Base-by-base conservation (phyloP, 2,888 invertebrate genomes). In the Eucera pruinosa region DNA sequence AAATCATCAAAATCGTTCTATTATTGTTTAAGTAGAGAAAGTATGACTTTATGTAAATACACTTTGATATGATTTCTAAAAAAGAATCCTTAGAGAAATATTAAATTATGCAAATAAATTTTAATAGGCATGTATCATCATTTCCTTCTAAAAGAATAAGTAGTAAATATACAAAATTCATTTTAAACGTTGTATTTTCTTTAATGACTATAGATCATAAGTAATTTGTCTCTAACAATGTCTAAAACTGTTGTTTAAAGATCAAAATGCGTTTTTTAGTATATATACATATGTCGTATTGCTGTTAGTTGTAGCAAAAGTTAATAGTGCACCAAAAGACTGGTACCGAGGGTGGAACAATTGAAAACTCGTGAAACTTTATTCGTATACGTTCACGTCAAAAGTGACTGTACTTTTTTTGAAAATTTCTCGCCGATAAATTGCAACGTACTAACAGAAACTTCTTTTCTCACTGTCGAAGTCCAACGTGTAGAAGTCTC, bases 401-500 rank as follows among this genome's bases (percentile, higher is more conserved):
- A 18, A 39, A 6, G 47, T 15, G 13, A 11, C 20, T 20, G 15
- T 47, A 9, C 36, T 45, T 27, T 25, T 2, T 36, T 3, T 2
- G 4, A 23, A 18, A 27, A 47, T 47, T 47, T 47, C 25, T 23
- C 9, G 11, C 7, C 7, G 18, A 41, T 41, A 18, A 43, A 60
- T 55, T 4, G 15, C n/a, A 11, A 25, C 11, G 2, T 2, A 0
- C 36, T n/a, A 39, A 23, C 15, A 5, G n/a, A 52, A 11, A n/a
- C 0, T 23, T 7, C n/a, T 15, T 45, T 45, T 20, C 30, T 13
- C 25, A 1, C 25, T 39, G 11, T 39, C n/a, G 15, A 52, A 61
- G 47, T 55, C 25, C 47, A 55, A 23, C 39, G 25, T 33, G 30
- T 36, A 41, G 27, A 54, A 15, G 27, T 52, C 30, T 60, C 6